Percentiles rank a stretch among this genome's conserved stretches.
Conservation (phyloP, 2,113 vertebrate species). For the Sinocyclocheilus anophthalmus region DNA sequence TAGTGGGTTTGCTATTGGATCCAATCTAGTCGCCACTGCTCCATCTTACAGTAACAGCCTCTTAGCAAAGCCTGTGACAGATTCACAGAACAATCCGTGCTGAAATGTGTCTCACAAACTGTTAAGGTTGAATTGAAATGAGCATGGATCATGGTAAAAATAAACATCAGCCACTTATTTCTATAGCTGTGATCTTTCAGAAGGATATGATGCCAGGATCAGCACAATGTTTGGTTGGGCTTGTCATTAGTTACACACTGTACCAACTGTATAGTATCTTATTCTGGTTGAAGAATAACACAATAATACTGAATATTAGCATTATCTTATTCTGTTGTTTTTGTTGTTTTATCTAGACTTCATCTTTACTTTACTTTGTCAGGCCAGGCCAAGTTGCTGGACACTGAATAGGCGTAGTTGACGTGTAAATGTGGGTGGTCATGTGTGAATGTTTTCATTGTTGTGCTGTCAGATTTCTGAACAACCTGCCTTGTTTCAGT, state of each 20-base stretch:
- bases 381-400: background rate
- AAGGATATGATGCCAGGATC: background rate
- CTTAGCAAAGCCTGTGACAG: background rate
- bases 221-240: background rate
- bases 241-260: background rate
- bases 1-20: background rate
- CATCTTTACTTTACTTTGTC: background rate
- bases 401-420: background rate
- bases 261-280: background rate
- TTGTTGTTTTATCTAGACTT: background rate
- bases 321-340: background rate
- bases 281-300: background rate
- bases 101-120: background rate
- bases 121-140: background rate
- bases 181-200: background rate
- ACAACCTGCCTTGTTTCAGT: background rate
- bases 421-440: constrained; percentile 7
- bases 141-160: background rate
- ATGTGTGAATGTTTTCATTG: constrained; percentile 6
- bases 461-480: background rate
- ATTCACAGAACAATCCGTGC: background rate
- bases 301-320: background rate
- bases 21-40: background rate
- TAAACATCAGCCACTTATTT: constrained; percentile 14
- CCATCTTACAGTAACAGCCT: background rate